phyloP scores from a whole-genome alignment of 2,888 invertebrate genomes.

The Plebejus anna region DNA sequence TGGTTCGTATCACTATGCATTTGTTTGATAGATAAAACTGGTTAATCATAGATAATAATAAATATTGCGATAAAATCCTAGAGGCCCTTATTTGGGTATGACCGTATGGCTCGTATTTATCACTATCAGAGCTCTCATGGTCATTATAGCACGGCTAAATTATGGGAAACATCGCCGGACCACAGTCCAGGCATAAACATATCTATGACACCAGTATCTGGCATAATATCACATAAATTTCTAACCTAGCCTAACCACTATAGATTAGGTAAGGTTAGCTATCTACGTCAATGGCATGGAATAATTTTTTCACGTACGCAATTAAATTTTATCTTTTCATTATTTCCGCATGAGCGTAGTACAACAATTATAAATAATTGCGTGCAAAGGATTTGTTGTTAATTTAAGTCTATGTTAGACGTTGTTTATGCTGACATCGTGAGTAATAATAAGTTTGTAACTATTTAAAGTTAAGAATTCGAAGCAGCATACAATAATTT shows the following conservation, averaged over 20 bases:
- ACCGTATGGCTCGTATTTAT: not conserved
- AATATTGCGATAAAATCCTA: slow-evolving; percentile 23
- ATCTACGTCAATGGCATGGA: not conserved
- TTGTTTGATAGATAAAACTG: slow-evolving; percentile 28
- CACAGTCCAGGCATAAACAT: not conserved
- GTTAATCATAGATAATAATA: slow-evolving; percentile 27
- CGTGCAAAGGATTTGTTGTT: not conserved
- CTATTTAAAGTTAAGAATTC: not conserved
- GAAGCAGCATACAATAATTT: not conserved
- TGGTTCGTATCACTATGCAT: slow-evolving; percentile 29
- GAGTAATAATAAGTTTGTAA: not conserved
- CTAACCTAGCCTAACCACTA: slow-evolving; percentile 5
- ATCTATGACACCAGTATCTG: not conserved
- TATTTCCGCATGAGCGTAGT: not conserved
- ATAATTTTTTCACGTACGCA: not conserved
- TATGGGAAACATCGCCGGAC: not conserved
- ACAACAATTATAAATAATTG: not conserved
- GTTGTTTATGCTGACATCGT: not conserved
- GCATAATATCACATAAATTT: slow-evolving; percentile 2
- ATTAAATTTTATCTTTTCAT: not conserved
- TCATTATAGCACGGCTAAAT: not conserved
- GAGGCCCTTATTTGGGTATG: slow-evolving; percentile 26
- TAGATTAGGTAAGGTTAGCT: slow-evolving; percentile 1
- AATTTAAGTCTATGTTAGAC: not conserved
- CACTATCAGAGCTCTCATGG: not conserved